phyloP scores from a whole-genome alignment of 2,888 invertebrate genomes.

The Rhynchonema sp. region DNA sequence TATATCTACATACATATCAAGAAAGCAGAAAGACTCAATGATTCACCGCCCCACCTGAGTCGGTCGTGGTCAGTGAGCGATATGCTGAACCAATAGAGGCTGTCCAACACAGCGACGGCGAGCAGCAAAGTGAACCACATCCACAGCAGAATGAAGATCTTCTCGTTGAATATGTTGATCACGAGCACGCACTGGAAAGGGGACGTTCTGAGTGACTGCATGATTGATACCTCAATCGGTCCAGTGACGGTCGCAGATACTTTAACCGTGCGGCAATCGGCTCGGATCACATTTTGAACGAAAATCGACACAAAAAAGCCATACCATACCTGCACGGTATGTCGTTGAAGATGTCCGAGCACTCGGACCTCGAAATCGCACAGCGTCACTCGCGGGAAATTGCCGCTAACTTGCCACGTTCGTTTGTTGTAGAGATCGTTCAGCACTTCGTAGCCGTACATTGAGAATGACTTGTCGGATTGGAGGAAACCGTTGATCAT shows the following conservation, averaged over 20 bases:
- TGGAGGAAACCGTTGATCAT: constrained; percentile 26
- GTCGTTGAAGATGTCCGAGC: constrained; percentile 24
- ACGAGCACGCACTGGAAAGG: constrained; percentile 22
- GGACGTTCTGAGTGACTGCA: too few relatives aligned
- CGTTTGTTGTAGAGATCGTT: not conserved
- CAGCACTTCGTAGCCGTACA: constrained; percentile 25
- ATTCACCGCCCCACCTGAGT: too few relatives aligned
- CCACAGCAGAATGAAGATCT: constrained; percentile 26
- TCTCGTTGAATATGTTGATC: constrained; percentile 27
- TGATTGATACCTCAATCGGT: too few relatives aligned
- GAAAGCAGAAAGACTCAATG: too few relatives aligned
- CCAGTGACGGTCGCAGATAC: too few relatives aligned
- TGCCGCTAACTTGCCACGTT: constrained; percentile 10
- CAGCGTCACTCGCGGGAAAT: constrained; percentile 22
- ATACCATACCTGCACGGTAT: constrained; percentile 14
- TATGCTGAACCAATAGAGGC: constrained; percentile 25
- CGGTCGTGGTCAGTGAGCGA: constrained; percentile 16
- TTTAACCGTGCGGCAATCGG: too few relatives aligned
- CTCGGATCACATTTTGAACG: too few relatives aligned
- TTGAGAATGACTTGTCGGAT: constrained; percentile 21
- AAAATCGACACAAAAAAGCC: too few relatives aligned
- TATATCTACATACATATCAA: too few relatives aligned
- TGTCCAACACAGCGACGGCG: constrained; percentile 21
- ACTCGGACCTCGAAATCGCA: constrained; percentile 26
- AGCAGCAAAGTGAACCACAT: constrained; percentile 18